Base-by-base conservation (phyloP, 2,797 vertebrate species). In the Spatula versicolor region DNA sequence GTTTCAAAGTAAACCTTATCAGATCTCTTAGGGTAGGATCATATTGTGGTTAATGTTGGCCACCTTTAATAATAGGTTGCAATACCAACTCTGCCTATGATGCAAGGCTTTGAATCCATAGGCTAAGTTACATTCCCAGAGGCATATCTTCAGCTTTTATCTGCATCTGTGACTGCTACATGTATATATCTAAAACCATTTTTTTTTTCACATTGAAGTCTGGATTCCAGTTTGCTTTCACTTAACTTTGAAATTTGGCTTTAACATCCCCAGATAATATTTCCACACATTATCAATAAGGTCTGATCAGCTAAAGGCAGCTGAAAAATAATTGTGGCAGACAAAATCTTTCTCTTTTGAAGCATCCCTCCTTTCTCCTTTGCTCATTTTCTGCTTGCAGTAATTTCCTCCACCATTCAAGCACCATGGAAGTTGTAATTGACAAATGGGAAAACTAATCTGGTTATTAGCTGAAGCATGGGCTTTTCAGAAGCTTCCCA, bases 301-400 rank as follows among this genome's bases (percentile, higher is more conserved):
- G 26, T 67, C 66, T 76, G 82, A 75, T 81, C 19, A 81, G 79
- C 46, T 88, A 72, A 19, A 3, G 67, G 82, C 87, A 91, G 79
- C 73, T 66, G 63, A 35, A 14, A 35, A 73, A 30, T 62, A 74
- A 86, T 11, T 73, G 78, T 72, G 69, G 28, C 58, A 60, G 62
- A 46, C 86, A 23, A 89, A 59, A 94, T n/a, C 87, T 93, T 45
- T 79, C 69, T 67, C 76, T 88, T 80, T 87, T 79, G 86, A 86
- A 83, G 67, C 6, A 41, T 35, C 55, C 26, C 13, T 81, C 93
- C 79, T 62, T 86, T 83, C 50, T 91, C 79, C 87, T 83, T 17
- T 33, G 81, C 81, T 85, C 25, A 3, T 71, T 85, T 94, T 68
- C 75, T 0, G 0, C 92, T 62, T 75, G 89, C 87, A 73, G 50